Percentiles rank a stretch among this genome's conserved stretches.
These are phyloP conservation scores for Eupeodes luniger DNA, from an alignment of 2,888 invertebrate species.

Conservation along the genomic window DNA sequence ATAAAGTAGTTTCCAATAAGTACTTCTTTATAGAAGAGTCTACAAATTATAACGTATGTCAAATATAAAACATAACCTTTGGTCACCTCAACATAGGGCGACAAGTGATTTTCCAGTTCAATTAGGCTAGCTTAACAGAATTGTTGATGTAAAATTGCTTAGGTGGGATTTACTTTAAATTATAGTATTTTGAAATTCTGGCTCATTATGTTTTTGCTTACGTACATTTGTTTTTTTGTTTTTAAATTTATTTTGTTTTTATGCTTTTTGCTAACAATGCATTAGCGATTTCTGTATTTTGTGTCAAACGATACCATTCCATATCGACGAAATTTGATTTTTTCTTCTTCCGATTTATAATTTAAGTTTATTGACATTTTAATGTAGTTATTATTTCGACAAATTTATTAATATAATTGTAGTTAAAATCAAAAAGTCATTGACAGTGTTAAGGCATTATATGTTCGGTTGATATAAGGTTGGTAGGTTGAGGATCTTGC, in stretches of 20 bases:
- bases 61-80: neutral
- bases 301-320: neutral
- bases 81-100: constrained; percentile 5
- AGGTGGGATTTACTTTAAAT: constrained; percentile 26
- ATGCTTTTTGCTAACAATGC: neutral
- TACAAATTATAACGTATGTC: neutral
- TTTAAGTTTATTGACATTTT: constrained; percentile 19
- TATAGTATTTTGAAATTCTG: constrained; percentile 42
- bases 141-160: constrained; percentile 41
- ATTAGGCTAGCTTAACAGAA: constrained; percentile 49
- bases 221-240: neutral
- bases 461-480: too few relatives aligned
- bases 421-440: too few relatives aligned
- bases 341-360: neutral
- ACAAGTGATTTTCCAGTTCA: constrained; percentile 41
- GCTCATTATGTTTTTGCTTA: neutral
- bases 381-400: neutral
- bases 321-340: neutral
- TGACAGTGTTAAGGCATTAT: too few relatives aligned
- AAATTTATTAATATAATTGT: neutral
- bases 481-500: too few relatives aligned
- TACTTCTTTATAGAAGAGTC: too few relatives aligned
- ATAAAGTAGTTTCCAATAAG: too few relatives aligned
- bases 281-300: neutral
- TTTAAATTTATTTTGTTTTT: neutral